Percentiles rank a stretch among this genome's conserved stretches.
phyloP scores from a whole-genome alignment of 2,113 vertebrate genomes.

The Dascyllus trimaculatus region DNA sequence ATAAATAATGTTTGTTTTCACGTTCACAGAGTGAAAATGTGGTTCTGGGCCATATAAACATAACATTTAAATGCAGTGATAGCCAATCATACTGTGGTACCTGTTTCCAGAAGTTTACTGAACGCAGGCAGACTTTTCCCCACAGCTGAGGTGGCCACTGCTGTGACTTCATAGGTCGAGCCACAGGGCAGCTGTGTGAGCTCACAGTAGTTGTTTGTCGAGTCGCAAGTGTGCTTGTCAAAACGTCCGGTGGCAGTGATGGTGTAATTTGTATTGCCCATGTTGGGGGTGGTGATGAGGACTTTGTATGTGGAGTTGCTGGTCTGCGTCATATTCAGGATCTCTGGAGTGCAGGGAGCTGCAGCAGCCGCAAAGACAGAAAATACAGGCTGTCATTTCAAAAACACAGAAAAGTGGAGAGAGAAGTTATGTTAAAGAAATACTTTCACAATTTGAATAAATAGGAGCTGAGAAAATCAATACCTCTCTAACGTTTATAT shows the following conservation, averaged over 20 bases:
- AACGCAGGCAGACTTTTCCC: constrained; percentile 92
- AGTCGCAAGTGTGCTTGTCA: constrained; percentile 77
- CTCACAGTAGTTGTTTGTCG: constrained; percentile 81
- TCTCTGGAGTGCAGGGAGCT: constrained; percentile 94
- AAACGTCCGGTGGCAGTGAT: constrained; percentile 78
- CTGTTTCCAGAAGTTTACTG: constrained; percentile 90
- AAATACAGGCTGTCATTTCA: neutral
- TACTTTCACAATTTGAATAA: neutral
- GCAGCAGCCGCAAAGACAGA: constrained; percentile 43
- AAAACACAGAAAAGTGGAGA: neutral
- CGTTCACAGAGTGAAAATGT: neutral
- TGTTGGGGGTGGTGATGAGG: constrained; percentile 84
- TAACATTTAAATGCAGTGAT: neutral
- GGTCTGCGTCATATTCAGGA: constrained; percentile 87
- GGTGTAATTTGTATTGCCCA: constrained; percentile 82
- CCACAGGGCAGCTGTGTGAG: constrained; percentile 89
- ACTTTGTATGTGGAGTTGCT: constrained; percentile 80
- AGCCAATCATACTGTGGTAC: constrained; percentile 61
- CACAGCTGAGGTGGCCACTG: constrained; percentile 82
- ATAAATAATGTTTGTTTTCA: too few species aligned
- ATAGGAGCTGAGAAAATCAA: neutral
- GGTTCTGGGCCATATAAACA: neutral
- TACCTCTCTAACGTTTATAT: neutral
- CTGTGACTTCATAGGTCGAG: constrained; percentile 86
- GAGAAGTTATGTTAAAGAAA: neutral